phyloP scores from a whole-genome alignment of 2,113 vertebrate genomes.

The Neolamprologus tretocephalus region DNA sequence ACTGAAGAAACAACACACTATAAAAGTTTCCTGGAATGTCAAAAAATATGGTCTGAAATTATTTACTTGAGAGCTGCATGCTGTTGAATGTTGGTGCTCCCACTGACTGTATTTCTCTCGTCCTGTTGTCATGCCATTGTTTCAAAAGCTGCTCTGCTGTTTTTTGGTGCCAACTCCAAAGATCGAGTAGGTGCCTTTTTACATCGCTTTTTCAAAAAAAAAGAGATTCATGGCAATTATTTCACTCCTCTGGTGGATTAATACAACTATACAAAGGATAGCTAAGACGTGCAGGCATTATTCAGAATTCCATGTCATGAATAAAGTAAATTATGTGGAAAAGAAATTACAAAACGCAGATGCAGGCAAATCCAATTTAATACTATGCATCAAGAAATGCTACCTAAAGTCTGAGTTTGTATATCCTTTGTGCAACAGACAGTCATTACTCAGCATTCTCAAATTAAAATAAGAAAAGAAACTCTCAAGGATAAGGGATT shows the following conservation, averaged over 20 bases:
- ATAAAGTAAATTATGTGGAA: neutral
- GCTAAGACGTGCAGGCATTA: neutral
- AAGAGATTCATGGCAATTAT: neutral
- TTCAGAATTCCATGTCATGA: neutral
- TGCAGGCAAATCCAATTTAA: neutral
- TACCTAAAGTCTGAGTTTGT: neutral
- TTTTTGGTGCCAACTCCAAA: neutral
- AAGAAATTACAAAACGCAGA: neutral
- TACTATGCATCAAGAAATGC: neutral
- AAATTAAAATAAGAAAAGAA: neutral
- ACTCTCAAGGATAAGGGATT: slow-evolving; percentile 3
- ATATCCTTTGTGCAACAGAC: neutral
- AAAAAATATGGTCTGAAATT: slow-evolving; percentile 23
- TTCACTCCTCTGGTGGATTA: neutral
- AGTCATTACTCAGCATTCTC: neutral
- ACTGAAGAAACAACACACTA: slow-evolving; percentile 28
- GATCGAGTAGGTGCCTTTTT: neutral
- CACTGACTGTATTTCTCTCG: neutral
- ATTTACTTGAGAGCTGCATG: neutral
- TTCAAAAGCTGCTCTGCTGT: neutral
- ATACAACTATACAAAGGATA: neutral
- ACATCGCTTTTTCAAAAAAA: neutral
- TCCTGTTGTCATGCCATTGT: neutral
- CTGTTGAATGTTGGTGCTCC: neutral
- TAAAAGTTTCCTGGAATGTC: slow-evolving; percentile 30